Evolutionary conservation across 2,797 vertebrate genomes (phyloP), one percentile per base, ranked within the genome.

Genomic region (Carapus acus): DNA sequence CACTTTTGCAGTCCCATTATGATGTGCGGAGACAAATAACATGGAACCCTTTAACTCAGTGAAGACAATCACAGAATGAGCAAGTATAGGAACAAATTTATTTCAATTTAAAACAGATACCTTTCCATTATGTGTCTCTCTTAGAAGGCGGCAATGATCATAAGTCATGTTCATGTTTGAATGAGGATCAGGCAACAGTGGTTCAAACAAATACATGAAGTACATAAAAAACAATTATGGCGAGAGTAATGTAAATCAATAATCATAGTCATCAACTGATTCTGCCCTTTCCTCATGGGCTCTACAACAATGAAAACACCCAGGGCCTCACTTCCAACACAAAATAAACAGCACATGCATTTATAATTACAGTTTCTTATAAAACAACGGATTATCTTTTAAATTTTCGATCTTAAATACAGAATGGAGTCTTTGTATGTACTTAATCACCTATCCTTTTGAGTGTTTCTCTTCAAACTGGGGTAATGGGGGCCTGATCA

Each of bases 71-170:
- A 81, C 73, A 74, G 73, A 59, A 68, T 69, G 78, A 84, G 84
- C 85, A 90, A 88, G 85, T 93, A 92, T 94, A 96, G 93, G 92
- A 97, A 97, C 91, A 91, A 91, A 92, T 92, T 96, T 96, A 96
- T 98, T 99, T 93, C 87, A 92, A 94, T 97, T 97, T 95, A 93
- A 97, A 98, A 99, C 93, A 94, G 91, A 93, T 91, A 93, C 80
- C 88, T 87, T 89, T 83, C 89, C 82, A 86, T 87, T 87, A 87
- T 83, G 87, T 87, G 86, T 88, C 83, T 85, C 86, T 88, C 92
- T 94, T 90, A 94, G 91, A 94, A 98, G 93, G 92, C 94, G 94
- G 92, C 91, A 92, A 97, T 92, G 93, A 96, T 85, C 83, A 75
- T 79, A 97, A 95, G 89, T 94, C 87, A 82, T 90, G 91, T 91